Evolutionary conservation across 2,888 invertebrate species (phyloP).

Genomic region (Theretra japonica): DNA sequence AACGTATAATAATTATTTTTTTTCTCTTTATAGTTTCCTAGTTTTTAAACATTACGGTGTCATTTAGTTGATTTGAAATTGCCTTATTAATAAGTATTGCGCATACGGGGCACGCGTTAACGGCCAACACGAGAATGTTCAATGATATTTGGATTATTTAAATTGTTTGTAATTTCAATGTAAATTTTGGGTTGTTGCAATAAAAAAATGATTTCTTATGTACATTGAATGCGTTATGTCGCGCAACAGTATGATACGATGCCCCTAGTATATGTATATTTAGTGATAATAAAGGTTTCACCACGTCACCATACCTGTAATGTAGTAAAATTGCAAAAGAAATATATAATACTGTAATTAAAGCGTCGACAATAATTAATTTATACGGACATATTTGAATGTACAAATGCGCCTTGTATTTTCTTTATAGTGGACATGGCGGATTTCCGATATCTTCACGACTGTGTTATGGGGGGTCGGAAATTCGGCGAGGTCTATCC

Average conservation of each 20-base stretch:
- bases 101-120: constrained; percentile 62
- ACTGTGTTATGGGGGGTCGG: not conserved
- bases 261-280: constrained; percentile 70
- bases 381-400: constrained; percentile 51
- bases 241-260: constrained; percentile 57
- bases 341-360: constrained; percentile 41
- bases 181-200: constrained; percentile 83
- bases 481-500: not conserved
- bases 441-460: not conserved
- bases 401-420: constrained; percentile 61
- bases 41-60: constrained; percentile 54
- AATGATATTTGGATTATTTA: constrained; percentile 23
- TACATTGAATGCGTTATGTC: constrained; percentile 66
- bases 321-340: constrained; percentile 24
- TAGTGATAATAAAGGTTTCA: constrained; percentile 60
- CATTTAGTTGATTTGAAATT: constrained; percentile 52
- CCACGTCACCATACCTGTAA: constrained; percentile 39
- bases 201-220: constrained; percentile 61
- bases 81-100: constrained; percentile 60
- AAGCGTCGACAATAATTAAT: constrained; percentile 32
- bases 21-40: constrained; percentile 44
- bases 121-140: constrained; percentile 18
- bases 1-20: constrained; percentile 53
- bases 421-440: constrained; percentile 19
- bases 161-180: constrained; percentile 48